Evolutionary conservation across 2,113 vertebrate genomes (phyloP).

Genomic region (Deroptyus accipitrinus): DNA sequence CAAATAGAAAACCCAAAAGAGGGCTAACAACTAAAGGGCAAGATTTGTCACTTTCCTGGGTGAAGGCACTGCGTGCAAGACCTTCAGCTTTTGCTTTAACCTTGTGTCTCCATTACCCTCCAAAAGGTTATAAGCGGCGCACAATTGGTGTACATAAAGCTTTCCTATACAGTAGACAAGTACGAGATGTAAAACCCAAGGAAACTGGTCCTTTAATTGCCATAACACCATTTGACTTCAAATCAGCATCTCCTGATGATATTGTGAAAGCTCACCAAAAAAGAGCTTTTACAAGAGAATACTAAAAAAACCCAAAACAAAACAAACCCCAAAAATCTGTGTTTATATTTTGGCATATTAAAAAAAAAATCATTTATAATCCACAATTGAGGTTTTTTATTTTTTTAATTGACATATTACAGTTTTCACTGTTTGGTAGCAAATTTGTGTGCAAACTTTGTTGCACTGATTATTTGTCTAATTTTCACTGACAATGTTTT

Average conservation of each 20-base stretch:
- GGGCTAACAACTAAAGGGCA: conserved; percentile 41
- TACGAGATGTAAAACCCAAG: conserved; percentile 73
- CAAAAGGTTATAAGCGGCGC: conserved; percentile 60
- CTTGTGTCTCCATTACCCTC: conserved; percentile 79
- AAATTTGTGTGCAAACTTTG: conserved; percentile 48
- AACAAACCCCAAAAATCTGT: background rate
- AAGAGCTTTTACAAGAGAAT: conserved; percentile 87
- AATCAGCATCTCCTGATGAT: conserved; percentile 94
- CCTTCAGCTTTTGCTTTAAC: conserved; percentile 91
- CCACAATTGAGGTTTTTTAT: conserved; percentile 16
- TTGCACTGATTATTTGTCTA: conserved; percentile 70
- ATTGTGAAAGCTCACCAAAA: conserved; percentile 89
- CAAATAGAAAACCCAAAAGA: conserved; percentile 59
- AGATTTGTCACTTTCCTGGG: conserved; percentile 66
- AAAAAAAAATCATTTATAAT: background rate
- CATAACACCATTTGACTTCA: conserved; percentile 88
- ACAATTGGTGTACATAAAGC: conserved; percentile 64
- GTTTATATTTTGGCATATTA: conserved; percentile 14
- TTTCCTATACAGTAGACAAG: conserved; percentile 78
- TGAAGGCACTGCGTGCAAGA: conserved; percentile 75
- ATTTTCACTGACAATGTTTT: conserved; percentile 8
- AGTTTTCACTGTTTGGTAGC: conserved; percentile 48
- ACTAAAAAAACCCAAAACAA: background rate
- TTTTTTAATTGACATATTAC: conserved; percentile 34
- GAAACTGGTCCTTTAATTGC: conserved; percentile 72